phyloP scores from a whole-genome alignment of 2,113 vertebrate species.

The Corythaixoides concolor region DNA sequence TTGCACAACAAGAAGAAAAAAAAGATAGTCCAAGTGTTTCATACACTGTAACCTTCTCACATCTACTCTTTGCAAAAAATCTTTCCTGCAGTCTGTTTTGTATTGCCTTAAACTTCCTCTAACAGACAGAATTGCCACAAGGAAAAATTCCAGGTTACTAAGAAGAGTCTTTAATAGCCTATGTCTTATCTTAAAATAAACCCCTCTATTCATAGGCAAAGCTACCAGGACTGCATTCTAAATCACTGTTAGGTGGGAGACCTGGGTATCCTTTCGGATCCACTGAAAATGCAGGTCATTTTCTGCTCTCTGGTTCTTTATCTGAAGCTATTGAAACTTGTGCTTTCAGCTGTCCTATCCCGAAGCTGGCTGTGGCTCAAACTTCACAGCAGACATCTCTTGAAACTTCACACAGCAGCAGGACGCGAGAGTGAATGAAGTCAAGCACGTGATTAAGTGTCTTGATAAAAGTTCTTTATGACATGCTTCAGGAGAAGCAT shows the following conservation, averaged over 20 bases:
- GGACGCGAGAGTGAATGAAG: not conserved
- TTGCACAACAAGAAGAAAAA: not conserved
- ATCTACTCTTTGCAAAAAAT: not conserved
- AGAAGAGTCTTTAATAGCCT: not conserved
- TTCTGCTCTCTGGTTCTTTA: not conserved
- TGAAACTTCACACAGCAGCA: not conserved
- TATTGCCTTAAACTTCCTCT: not conserved
- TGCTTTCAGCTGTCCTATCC: not conserved
- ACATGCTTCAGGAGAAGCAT: not conserved
- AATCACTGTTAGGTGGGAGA: not conserved
- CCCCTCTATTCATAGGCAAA: not conserved
- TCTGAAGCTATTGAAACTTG: not conserved
- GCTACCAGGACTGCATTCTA: not conserved
- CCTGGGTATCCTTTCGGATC: not conserved
- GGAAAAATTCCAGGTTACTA: not conserved
- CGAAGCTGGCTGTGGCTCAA: not conserved
- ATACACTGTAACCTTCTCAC: not conserved
- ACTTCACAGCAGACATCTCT: not conserved
- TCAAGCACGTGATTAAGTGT: not conserved
- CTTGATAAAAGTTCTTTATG: not conserved
- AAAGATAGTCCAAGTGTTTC: not conserved
- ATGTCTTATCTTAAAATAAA: not conserved
- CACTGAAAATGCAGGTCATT: not conserved
- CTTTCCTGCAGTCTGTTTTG: not conserved
- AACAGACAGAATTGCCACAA: not conserved